A percentile compares a stretch with the other conserved stretches of the same genome.
These are phyloP conservation scores for Ciconia maguari DNA, from an alignment of 2,113 vertebrate genomes.

Conservation along the genomic window DNA sequence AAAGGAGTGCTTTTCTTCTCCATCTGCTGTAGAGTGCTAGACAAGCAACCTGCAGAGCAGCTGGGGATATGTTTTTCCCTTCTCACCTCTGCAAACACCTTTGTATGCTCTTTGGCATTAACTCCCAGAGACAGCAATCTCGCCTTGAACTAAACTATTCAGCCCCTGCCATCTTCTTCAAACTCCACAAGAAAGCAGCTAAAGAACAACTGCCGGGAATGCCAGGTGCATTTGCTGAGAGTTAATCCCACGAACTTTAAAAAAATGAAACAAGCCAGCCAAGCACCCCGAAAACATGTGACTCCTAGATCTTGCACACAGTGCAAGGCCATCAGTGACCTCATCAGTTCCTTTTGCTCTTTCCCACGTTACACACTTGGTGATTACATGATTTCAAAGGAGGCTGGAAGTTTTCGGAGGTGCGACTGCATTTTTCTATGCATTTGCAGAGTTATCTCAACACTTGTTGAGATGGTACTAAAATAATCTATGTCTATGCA, in stretches of 20 bases:
- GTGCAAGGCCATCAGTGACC: neutral
- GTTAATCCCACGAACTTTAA: neutral
- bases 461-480: neutral
- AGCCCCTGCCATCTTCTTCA: neutral
- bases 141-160: neutral
- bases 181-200: too few species aligned
- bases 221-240: neutral
- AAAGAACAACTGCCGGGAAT: too few species aligned
- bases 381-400: neutral
- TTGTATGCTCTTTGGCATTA: neutral
- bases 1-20: neutral
- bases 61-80: neutral
- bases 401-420: neutral
- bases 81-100: neutral
- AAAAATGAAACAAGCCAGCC: neutral
- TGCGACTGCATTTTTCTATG: neutral
- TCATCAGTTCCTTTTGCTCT: neutral
- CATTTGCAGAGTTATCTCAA: neutral
- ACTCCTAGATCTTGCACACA: too few species aligned
- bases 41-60: neutral
- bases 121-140: neutral
- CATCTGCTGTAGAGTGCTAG: neutral
- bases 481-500: neutral
- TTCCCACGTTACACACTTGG: too few species aligned
- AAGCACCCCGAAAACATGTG: accelerated